Evolutionary conservation across 2,888 invertebrate species (phyloP), one percentile per base, ranked within the genome.

Genomic region (Drosophila siamana): DNA sequence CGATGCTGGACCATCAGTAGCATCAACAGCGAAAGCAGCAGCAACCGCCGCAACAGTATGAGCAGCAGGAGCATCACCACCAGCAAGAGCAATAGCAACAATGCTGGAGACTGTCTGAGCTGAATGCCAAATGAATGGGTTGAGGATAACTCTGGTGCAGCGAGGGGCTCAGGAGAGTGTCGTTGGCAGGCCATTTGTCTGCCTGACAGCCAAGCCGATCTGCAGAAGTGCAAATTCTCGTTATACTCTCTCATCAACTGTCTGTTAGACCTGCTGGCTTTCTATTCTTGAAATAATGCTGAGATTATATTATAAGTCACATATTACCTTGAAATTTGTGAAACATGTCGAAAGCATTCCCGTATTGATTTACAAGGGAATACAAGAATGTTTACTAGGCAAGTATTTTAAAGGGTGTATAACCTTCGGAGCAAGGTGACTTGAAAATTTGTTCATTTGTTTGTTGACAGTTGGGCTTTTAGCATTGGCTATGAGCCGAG

Each of bases 401-500:
- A 19, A 4, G 0, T 3, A 4, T 9, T 19, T 41, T 26, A 1
- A 22, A 74, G 82, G 6, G 77, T 62, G 50, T 71, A 5, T 24
- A 22, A 2, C 1, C 6, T 38, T 65, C 57, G 59, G 11, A 1
- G 16, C 30, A 11, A 33, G 9, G 2, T 8, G 11, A 30, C 7
- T 26, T 1, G 2, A 40, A 50, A 55, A 47, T 26, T 28, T 46
- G 46, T 28, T 33, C 19, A 13, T 24, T 56, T 38, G 54, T 44
- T 61, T 81, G 74, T 65, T 69, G 74, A 76, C 72, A 69, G 62
- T 80, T 78, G 61, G 65, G 69, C 77, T 78, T 61, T 71, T 33
- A 72, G 63, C 54, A 28, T 50, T 69, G 60, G 38, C 57, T 57
- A 44, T 50, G 54, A 52, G 26, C 19, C 24, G 41, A 51, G 28